These are phyloP conservation scores for Lutraria rhynchaena DNA, from an alignment of 1,140 invertebrate genomes.

Conservation along the genomic window DNA sequence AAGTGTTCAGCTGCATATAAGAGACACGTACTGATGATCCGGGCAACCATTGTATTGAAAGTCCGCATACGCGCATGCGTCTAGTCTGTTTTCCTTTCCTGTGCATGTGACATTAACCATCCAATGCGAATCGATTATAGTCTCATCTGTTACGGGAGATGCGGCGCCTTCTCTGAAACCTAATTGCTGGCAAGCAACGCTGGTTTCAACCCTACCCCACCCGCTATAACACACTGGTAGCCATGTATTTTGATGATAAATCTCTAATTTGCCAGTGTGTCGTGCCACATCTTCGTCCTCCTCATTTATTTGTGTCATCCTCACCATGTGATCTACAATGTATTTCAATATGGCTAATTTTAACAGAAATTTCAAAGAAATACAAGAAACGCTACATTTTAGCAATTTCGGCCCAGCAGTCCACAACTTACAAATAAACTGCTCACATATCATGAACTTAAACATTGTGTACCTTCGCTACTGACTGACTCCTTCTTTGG, in stretches of 20 bases:
- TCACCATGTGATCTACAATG: conserved; percentile 66
- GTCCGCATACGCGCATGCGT: conserved; percentile 90
- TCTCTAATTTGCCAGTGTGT: conserved; percentile 91
- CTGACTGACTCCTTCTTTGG: too few relatives aligned
- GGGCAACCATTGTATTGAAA: conserved; percentile 47
- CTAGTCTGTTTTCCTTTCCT: conserved; percentile 90
- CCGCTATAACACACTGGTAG: conserved; percentile 95
- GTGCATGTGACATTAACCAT: conserved; percentile 94
- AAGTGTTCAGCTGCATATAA: conserved; percentile 53
- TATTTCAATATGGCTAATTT: too few relatives aligned
- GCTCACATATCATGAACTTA: too few relatives aligned
- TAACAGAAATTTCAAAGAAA: too few relatives aligned
- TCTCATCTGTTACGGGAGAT: conserved; percentile 17
- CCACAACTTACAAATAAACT: too few relatives aligned
- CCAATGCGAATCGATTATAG: conserved; percentile 85
- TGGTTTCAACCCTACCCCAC: conserved; percentile 92
- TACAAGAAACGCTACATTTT: too few relatives aligned
- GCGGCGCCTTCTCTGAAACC: conserved; percentile 62
- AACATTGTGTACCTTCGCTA: too few relatives aligned
- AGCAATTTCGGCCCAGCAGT: too few relatives aligned
- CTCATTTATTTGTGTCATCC: conserved; percentile 51
- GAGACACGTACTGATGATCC: conserved; percentile 58
- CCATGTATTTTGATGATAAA: conserved; percentile 93
- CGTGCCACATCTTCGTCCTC: conserved; percentile 43
- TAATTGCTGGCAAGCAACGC: conserved; percentile 87